Evolutionary conservation across 2,113 vertebrate species (phyloP).

Genomic region (Alaudala cheleensis): DNA sequence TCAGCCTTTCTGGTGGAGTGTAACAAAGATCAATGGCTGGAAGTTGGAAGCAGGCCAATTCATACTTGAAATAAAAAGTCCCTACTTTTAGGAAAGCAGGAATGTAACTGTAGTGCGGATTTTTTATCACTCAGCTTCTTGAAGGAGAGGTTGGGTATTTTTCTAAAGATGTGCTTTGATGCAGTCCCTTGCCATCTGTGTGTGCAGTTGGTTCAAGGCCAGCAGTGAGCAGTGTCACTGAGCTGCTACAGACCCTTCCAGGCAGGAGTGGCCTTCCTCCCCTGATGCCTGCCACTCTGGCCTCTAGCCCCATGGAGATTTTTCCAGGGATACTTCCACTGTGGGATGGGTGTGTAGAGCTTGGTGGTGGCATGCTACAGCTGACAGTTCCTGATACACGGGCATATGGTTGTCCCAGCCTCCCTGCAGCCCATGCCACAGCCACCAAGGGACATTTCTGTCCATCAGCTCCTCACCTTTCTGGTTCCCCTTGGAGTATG

Average conservation of each 20-base stretch:
- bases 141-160: background rate
- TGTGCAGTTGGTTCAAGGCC: background rate
- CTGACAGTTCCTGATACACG: background rate
- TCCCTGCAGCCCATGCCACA: background rate
- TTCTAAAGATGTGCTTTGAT: background rate
- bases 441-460: background rate
- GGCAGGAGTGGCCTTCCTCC: background rate
- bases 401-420: background rate
- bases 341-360: background rate
- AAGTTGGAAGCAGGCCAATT: background rate
- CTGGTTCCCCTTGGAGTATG: background rate
- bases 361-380: background rate
- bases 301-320: background rate
- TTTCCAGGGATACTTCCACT: background rate
- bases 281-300: accelerated
- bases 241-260: background rate
- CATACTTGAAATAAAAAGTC: background rate
- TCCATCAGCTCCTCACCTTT: background rate
- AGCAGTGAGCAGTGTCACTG: background rate
- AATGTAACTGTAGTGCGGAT: background rate
- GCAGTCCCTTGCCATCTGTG: background rate
- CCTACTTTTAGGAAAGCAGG: background rate
- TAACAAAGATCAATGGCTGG: background rate
- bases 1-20: background rate
- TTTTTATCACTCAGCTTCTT: background rate